A percentile compares a stretch with the other conserved stretches of the same genome.
phyloP scores from a whole-genome alignment of 2,888 invertebrate genomes.

The Epsilonema sp. region DNA sequence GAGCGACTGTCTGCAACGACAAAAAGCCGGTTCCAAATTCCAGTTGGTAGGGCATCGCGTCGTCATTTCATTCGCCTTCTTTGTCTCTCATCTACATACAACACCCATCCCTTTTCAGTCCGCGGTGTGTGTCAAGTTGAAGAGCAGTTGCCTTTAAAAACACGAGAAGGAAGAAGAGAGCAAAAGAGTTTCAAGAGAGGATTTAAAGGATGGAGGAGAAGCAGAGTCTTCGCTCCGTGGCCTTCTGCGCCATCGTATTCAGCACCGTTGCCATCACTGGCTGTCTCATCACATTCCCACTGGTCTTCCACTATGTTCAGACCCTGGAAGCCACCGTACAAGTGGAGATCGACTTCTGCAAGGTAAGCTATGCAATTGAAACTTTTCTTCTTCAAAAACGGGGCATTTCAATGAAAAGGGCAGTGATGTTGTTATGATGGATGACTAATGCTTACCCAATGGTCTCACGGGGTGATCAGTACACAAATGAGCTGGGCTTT shows the following conservation, averaged over 20 bases:
- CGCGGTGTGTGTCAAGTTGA: not conserved
- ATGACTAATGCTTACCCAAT: too few species aligned
- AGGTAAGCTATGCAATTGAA: not conserved
- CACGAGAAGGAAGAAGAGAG: not conserved
- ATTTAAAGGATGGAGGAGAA: too few species aligned
- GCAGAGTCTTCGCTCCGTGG: not conserved
- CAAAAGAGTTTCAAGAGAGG: not conserved
- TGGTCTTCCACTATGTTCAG: slow-evolving; percentile 26
- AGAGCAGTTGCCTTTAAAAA: too few species aligned
- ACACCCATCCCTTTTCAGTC: not conserved
- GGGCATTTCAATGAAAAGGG: too few species aligned
- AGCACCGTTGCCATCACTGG: slow-evolving; percentile 18
- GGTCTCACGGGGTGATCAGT: too few species aligned
- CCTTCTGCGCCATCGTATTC: slow-evolving; percentile 14
- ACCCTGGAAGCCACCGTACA: slow-evolving; percentile 25
- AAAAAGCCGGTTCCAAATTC: too few species aligned
- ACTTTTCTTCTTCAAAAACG: not conserved
- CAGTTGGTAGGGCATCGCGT: too few species aligned
- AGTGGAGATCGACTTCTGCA: slow-evolving; percentile 24
- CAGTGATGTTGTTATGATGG: too few species aligned
- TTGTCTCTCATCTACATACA: too few species aligned
- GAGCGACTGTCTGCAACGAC: too few species aligned
- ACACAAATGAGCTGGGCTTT: too few species aligned
- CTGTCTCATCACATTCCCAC: slow-evolving; percentile 25
- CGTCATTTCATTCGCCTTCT: too few species aligned